phyloP scores from a whole-genome alignment of 2,797 vertebrate species.

The Myotis vivesi region DNA sequence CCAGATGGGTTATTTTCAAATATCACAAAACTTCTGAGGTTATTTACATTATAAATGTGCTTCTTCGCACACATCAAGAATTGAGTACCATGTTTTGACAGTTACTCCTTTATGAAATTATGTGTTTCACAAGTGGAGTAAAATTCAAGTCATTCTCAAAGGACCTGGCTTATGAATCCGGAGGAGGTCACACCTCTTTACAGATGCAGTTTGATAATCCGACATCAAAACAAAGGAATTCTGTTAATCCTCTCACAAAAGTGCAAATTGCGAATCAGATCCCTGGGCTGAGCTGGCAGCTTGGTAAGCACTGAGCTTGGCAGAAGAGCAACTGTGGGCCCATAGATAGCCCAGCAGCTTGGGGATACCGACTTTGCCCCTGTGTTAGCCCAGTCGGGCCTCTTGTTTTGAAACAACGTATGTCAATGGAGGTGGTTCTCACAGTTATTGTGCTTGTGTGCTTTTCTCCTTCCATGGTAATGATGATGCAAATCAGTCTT shows the following conservation, averaged over 20 bases:
- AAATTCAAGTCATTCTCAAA: conserved; percentile 66
- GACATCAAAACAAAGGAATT: conserved; percentile 71
- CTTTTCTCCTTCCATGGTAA: conserved; percentile 58
- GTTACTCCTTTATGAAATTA: conserved; percentile 75
- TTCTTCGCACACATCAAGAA: conserved; percentile 68
- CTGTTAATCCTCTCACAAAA: conserved; percentile 66
- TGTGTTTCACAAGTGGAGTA: conserved; percentile 62
- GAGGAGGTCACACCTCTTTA: conserved; percentile 63
- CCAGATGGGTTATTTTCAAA: conserved; percentile 79
- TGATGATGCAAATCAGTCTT: conserved; percentile 57
- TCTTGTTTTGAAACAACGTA: conserved; percentile 47
- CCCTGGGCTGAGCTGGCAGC: conserved; percentile 57
- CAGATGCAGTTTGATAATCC: conserved; percentile 71
- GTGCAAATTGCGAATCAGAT: conserved; percentile 65
- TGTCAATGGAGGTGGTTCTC: conserved; percentile 64
- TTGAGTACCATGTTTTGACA: conserved; percentile 69
- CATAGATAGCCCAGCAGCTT: conserved; percentile 46
- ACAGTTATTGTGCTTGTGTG: neutral
- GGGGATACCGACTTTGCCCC: conserved; percentile 41
- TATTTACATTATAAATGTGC: conserved; percentile 75
- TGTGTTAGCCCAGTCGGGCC: conserved; percentile 59
- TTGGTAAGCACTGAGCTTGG: conserved; percentile 61
- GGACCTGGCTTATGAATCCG: conserved; percentile 51
- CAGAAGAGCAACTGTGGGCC: conserved; percentile 58
- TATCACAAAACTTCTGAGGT: conserved; percentile 73